Evolutionary conservation across 2,797 vertebrate species (phyloP).

Genomic region (Buphagus erythrorhynchus): DNA sequence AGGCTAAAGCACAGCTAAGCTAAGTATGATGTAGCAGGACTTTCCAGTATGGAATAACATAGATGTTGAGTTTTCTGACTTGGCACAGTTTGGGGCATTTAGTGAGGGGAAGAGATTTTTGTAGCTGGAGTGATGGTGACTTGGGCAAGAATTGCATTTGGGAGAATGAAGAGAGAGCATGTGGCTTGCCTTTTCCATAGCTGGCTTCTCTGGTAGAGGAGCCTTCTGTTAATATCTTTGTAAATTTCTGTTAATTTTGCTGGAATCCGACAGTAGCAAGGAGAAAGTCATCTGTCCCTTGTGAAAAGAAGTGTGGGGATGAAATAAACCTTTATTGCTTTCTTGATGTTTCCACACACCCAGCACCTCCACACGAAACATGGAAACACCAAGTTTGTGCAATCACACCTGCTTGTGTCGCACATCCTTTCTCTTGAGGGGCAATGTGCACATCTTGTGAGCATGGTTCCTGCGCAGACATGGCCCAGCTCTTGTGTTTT

Average conservation of each 20-base stretch:
- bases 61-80: background rate
- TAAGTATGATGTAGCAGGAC: background rate
- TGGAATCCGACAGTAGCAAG: background rate
- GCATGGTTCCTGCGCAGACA: background rate
- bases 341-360: background rate
- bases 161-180: rapidly evolving
- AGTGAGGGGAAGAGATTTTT: background rate
- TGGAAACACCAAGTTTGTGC: background rate
- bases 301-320: background rate
- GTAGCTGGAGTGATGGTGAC: background rate
- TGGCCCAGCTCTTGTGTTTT: background rate
- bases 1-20: background rate
- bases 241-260: background rate
- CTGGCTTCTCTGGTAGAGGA: background rate
- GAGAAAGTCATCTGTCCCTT: background rate
- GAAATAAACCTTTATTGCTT: background rate
- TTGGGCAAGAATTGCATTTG: background rate
- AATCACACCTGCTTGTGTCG: background rate
- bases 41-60: background rate
- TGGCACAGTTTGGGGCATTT: background rate
- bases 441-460: background rate
- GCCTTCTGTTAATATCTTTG: background rate
- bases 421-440: background rate
- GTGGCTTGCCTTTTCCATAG: background rate
- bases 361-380: background rate